phyloP scores from a whole-genome alignment of 2,797 vertebrate species.

The Takifugu ocellatus region DNA sequence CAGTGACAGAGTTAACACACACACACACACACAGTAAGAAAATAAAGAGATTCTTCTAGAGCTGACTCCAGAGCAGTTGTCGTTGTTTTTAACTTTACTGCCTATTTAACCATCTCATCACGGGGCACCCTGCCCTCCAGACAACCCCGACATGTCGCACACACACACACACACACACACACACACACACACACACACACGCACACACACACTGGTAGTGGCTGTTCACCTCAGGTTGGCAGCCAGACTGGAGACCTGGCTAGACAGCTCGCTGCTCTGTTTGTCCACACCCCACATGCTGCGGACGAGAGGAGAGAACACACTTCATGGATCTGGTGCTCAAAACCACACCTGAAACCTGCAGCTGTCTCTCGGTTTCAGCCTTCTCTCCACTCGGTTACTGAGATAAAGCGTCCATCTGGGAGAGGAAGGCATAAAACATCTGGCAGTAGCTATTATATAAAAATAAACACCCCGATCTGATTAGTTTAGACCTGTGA shows the following conservation, averaged over 20 bases:
- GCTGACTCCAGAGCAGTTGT: too few species aligned
- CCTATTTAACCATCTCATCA: too few species aligned
- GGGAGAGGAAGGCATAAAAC: neutral
- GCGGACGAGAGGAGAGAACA: constrained; percentile 77
- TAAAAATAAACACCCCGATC: neutral
- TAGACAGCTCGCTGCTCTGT: constrained; percentile 82
- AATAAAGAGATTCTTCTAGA: too few species aligned
- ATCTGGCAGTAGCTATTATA: neutral
- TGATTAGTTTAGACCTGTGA: neutral
- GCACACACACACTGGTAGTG: constrained; percentile 62
- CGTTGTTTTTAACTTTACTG: too few species aligned
- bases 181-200: constrained; percentile 15
- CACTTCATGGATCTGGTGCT: constrained; percentile 66
- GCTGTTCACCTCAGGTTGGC: constrained; percentile 82
- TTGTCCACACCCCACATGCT: constrained; percentile 86
- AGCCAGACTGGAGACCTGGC: constrained; percentile 81
- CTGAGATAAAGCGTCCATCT: neutral
- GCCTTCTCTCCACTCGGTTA: neutral
- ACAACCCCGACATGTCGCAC: constrained; percentile 54
- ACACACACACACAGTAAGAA: too few species aligned
- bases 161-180: too few species aligned
- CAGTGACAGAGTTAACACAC: too few species aligned
- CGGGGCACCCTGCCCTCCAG: constrained; percentile 16
- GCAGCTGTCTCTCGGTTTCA: neutral
- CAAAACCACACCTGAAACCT: constrained; percentile 17